Conservation (phyloP, 2,797 vertebrate species). For the Sylvia borin region DNA sequence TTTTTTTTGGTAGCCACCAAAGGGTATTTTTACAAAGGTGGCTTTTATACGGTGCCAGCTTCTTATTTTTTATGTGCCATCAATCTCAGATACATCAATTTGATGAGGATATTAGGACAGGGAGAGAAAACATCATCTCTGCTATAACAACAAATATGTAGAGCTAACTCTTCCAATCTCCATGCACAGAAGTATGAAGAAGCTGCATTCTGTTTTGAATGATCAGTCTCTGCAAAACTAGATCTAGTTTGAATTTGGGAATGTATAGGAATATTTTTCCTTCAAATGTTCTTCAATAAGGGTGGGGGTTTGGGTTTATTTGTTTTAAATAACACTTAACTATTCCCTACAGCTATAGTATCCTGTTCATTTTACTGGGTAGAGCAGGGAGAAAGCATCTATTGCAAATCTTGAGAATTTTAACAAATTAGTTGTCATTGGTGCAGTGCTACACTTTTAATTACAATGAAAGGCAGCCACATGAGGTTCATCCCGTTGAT, state of each 20-base stretch:
- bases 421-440: neutral
- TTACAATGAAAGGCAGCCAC: neutral
- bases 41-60: neutral
- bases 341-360: neutral
- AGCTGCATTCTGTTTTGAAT: neutral
- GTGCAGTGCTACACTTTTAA: neutral
- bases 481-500: neutral
- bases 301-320: accelerated
- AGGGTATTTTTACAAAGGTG: neutral
- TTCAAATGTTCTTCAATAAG: neutral
- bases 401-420: neutral
- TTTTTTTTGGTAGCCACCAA: neutral
- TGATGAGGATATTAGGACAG: neutral
- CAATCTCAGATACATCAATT: accelerated
- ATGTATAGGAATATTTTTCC: neutral
- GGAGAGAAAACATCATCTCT: accelerated
- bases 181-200: neutral
- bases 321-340: neutral
- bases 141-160: neutral
- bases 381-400: neutral
- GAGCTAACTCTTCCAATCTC: neutral
- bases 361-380: neutral
- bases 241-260: neutral
- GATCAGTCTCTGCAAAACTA: neutral
- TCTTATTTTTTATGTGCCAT: neutral